phyloP scores from a whole-genome alignment of 2,113 vertebrate species.

The Calypte anna region DNA sequence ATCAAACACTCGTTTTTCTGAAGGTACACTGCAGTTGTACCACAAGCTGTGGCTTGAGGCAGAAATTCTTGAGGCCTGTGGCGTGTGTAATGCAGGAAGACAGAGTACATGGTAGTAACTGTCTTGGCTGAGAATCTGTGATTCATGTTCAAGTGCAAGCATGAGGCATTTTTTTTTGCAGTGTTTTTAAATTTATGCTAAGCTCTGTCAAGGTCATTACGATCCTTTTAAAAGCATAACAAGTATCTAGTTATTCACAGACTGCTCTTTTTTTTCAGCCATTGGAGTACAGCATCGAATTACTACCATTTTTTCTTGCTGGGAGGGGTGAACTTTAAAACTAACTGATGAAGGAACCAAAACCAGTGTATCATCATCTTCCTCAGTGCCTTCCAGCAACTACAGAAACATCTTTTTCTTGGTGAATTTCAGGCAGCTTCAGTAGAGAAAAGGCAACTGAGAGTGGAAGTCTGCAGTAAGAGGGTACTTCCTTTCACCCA shows the following conservation, averaged over 20 bases:
- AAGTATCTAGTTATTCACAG: neutral
- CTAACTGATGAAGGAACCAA: neutral
- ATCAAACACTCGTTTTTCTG: constrained; percentile 14
- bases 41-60: neutral
- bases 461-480: neutral
- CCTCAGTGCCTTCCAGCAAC: neutral
- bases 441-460: neutral
- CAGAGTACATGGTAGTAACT: neutral
- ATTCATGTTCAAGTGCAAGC: neutral
- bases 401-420: neutral
- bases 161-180: neutral
- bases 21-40: neutral
- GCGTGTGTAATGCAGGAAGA: neutral
- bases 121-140: neutral
- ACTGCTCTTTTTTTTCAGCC: neutral
- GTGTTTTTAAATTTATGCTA: neutral
- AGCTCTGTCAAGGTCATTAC: neutral
- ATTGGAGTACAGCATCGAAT: neutral
- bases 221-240: neutral
- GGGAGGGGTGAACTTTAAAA: neutral
- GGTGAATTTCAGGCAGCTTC: neutral
- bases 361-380: neutral
- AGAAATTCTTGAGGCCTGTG: neutral
- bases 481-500: neutral
- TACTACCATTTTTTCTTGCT: neutral